These are phyloP conservation scores for Tethya wilhelma DNA, from an alignment of 37 sponge, comb jelly and placozoan species.

Conservation along the genomic window DNA sequence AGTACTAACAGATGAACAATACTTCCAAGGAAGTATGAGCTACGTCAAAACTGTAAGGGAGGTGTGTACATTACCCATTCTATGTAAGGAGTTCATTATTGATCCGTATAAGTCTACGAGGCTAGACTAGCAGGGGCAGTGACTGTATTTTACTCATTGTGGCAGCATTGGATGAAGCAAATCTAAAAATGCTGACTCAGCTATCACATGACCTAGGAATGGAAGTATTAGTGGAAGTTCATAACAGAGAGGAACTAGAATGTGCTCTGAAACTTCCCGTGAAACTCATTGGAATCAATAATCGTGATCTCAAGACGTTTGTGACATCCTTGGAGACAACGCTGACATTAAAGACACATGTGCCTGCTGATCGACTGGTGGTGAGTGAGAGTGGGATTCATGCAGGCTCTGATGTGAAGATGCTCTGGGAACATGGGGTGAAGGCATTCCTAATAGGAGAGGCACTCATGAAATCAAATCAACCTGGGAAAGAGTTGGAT, in stretches of 20 bases:
- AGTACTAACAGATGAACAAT: neutral
- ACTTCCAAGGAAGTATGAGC: neutral
- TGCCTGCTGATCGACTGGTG: neutral
- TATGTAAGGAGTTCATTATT: conserved; percentile 2
- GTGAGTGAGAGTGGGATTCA: neutral
- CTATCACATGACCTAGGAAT: neutral
- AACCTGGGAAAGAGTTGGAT: too few species aligned
- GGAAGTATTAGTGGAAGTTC: conserved; percentile 12
- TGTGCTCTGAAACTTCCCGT: neutral
- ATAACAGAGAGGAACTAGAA: conserved; percentile 2
- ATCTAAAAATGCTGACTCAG: neutral
- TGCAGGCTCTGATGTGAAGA: neutral
- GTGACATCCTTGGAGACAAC: neutral
- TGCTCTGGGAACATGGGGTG: neutral
- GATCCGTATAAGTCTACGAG: neutral
- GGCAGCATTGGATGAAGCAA: neutral
- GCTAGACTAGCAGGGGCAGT: neutral
- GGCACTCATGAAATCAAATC: too few species aligned
- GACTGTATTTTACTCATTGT: conserved; percentile 1
- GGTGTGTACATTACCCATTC: neutral
- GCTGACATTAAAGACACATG: neutral
- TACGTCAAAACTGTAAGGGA: neutral
- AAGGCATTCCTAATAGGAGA: neutral
- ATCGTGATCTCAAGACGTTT: neutral
- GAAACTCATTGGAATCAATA: neutral